Percentiles rank a stretch among this genome's conserved stretches.
Evolutionary conservation across 2,888 invertebrate species (phyloP).

Genomic region (Tholera decimalis): DNA sequence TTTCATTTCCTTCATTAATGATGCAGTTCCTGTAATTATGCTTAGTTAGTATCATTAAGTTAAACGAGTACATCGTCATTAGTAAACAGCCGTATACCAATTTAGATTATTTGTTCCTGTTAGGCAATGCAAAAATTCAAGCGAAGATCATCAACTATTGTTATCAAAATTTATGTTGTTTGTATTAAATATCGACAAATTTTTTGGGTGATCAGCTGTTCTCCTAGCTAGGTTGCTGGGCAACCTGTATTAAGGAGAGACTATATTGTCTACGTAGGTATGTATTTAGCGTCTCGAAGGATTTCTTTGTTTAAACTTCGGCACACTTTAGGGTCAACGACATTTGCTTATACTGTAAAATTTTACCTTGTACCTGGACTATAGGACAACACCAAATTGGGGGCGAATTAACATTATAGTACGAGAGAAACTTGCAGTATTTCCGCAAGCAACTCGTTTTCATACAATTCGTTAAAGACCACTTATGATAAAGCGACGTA

Average conservation of each 20-base stretch:
- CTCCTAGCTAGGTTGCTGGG: too few species aligned
- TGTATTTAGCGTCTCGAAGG: constrained; percentile 32
- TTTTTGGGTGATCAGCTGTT: too few species aligned
- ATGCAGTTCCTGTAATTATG: constrained; percentile 53
- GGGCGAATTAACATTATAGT: constrained; percentile 20
- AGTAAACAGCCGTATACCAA: constrained; percentile 2
- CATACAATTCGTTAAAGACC: constrained; percentile 5
- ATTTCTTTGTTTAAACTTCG: constrained; percentile 51
- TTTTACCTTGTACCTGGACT: constrained; percentile 25
- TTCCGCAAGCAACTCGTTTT: constrained; percentile 9
- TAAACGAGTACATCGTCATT: constrained; percentile 29
- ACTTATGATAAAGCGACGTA: constrained; percentile 13
- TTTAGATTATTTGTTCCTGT: background rate
- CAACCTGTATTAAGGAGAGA: too few species aligned
- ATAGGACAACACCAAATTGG: constrained; percentile 18
- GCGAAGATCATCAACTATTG: too few species aligned
- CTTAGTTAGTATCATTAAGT: constrained; percentile 39
- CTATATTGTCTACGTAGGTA: constrained; percentile 15
- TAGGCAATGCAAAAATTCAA: background rate
- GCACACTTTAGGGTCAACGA: constrained; percentile 41
- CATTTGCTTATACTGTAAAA: constrained; percentile 44
- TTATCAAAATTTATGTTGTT: too few species aligned
- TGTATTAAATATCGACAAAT: too few species aligned
- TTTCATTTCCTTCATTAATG: constrained; percentile 60
- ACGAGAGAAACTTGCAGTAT: constrained; percentile 11